phyloP scores from a whole-genome alignment of 2,113 vertebrate genomes.

The Anolis carolinensis region DNA sequence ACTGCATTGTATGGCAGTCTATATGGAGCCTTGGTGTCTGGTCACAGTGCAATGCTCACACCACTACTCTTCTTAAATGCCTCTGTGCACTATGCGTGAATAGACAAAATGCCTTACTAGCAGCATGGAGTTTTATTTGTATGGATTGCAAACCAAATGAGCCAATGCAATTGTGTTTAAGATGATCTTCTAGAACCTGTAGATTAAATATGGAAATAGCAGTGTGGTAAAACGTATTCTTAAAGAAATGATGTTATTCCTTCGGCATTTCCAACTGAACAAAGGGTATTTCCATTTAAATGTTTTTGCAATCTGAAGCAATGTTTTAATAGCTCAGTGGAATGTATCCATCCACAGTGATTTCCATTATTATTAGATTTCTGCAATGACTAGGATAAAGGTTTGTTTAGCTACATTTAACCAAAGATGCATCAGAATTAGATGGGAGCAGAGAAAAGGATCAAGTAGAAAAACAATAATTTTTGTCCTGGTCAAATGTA shows the following conservation, averaged over 20 bases:
- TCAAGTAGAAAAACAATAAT: not conserved
- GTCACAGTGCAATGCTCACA: too few species aligned
- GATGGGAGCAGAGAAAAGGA: not conserved
- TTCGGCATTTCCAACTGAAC: not conserved
- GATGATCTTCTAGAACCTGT: accelerated
- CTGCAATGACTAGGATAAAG: not conserved
- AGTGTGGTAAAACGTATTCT: not conserved
- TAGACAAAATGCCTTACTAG: not conserved
- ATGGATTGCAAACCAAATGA: too few species aligned
- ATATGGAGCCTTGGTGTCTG: too few species aligned
- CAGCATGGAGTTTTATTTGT: not conserved
- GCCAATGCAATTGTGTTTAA: too few species aligned
- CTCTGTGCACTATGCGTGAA: not conserved
- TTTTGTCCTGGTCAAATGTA: not conserved
- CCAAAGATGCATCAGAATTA: not conserved
- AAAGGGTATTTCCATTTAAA: constrained; percentile 3
- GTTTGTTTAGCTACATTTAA: constrained; percentile 14
- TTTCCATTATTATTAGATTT: constrained; percentile 19
- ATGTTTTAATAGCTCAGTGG: constrained; percentile 24
- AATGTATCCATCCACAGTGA: not conserved
- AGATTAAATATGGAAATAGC: constrained; percentile 17
- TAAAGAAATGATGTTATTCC: not conserved
- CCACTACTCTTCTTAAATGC: not conserved
- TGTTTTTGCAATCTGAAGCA: not conserved
- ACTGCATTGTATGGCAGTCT: too few species aligned